Percentiles rank a stretch among this genome's conserved stretches.
These are phyloP conservation scores for Zoanthus solanderi DNA, from an alignment of 92 coral and sea anemone species.

Conservation along the genomic window DNA sequence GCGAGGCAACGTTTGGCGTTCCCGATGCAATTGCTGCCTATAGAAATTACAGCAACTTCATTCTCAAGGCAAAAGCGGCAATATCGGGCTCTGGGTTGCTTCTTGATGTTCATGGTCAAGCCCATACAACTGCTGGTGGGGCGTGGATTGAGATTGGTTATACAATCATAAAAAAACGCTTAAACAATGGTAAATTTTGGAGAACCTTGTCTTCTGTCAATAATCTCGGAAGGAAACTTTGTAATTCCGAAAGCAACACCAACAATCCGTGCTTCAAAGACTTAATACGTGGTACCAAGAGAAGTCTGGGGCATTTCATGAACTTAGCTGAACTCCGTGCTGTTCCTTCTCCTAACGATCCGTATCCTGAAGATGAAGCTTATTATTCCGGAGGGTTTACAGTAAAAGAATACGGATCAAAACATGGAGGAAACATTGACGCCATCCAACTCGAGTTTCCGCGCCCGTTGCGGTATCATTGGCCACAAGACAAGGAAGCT, in stretches of 20 bases:
- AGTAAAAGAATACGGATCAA: conserved; percentile 33
- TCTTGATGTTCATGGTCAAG: conserved; percentile 45
- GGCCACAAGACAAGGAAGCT: conserved; percentile 6
- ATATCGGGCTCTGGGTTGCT: conserved; percentile 45
- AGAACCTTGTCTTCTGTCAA: conserved; percentile 24
- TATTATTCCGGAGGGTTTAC: conserved; percentile 48
- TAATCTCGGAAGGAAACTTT: conserved; percentile 10
- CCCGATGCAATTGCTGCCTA: conserved; percentile 41
- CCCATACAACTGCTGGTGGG: neutral
- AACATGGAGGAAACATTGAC: conserved; percentile 31
- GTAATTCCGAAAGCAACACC: neutral
- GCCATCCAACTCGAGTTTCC: conserved; percentile 48
- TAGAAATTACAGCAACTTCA: conserved; percentile 17
- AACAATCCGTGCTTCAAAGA: conserved; percentile 34
- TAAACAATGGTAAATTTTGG: conserved; percentile 30
- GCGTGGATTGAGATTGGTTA: conserved; percentile 34
- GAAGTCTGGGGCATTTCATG: conserved; percentile 36
- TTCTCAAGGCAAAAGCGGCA: conserved; percentile 16
- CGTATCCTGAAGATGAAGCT: neutral
- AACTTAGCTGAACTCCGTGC: conserved; percentile 1
- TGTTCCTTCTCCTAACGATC: conserved; percentile 29
- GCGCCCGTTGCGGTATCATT: neutral
- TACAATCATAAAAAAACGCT: neutral
- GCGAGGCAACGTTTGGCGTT: conserved; percentile 31
- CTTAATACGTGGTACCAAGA: conserved; percentile 27